phyloP scores from a whole-genome alignment of 2,797 vertebrate genomes.

The Dipus sagitta region DNA sequence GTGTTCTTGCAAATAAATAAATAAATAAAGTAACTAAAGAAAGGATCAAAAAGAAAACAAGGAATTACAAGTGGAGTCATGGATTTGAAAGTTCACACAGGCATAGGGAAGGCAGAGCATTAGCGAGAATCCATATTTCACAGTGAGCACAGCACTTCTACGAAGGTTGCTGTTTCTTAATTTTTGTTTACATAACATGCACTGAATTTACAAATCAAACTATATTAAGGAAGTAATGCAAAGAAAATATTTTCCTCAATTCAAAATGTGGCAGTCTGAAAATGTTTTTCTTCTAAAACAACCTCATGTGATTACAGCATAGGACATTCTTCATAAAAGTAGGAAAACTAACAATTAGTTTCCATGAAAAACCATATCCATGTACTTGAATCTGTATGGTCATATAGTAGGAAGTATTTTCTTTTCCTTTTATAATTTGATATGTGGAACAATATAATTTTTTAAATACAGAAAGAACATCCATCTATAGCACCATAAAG shows the following conservation, averaged over 20 bases:
- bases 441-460: background rate
- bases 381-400: background rate
- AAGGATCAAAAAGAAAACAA: background rate
- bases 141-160: background rate
- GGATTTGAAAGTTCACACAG: background rate
- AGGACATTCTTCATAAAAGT: background rate
- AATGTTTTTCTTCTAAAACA: background rate
- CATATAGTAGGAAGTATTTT: background rate
- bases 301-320: background rate
- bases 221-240: background rate
- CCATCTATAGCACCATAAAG: background rate
- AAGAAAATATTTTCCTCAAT: background rate
- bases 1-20: too few species aligned
- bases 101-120: background rate
- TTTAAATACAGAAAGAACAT: background rate
- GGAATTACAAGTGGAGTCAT: background rate
- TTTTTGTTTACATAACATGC: background rate
- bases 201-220: background rate
- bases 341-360: background rate
- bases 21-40: background rate
- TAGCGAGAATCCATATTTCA: background rate
- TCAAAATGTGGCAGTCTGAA: background rate
- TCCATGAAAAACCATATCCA: background rate
- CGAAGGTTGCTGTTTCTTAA: background rate
- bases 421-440: background rate